Percentiles rank a stretch among this genome's conserved stretches.
Evolutionary conservation across 2,113 vertebrate genomes (phyloP).

Genomic region (Nesogale talazaci): DNA sequence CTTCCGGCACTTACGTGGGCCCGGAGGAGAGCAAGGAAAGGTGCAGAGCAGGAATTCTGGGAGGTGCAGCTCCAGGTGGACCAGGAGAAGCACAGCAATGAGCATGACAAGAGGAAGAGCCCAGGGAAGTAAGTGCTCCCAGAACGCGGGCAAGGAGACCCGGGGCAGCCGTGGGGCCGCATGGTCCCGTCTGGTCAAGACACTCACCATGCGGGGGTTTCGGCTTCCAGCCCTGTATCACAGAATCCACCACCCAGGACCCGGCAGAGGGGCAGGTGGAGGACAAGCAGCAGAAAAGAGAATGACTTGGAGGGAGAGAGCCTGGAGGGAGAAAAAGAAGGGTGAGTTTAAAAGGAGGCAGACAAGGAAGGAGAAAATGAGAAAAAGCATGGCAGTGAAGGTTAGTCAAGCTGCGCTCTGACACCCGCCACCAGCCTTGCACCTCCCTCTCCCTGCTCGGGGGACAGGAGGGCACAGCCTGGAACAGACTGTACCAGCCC

Average conservation of each 20-base stretch:
- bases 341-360: constrained; percentile 24
- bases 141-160: neutral
- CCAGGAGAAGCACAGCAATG: constrained; percentile 28
- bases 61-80: constrained; percentile 43
- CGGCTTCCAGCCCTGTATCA: neutral
- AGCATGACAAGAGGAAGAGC: constrained; percentile 33
- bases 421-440: constrained; percentile 5
- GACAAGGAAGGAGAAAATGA: constrained; percentile 48
- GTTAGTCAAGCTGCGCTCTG: constrained; percentile 49
- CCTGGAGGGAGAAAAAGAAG: constrained; percentile 44
- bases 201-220: neutral
- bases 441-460: neutral
- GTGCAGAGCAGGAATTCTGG: constrained; percentile 54
- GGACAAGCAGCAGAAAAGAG: neutral
- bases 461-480: neutral
- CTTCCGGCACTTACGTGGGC: constrained; percentile 57
- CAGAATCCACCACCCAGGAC: neutral
- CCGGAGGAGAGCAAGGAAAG: constrained; percentile 59
- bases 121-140: neutral
- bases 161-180: neutral
- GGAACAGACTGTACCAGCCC: neutral
- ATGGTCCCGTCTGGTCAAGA: constrained; percentile 4
- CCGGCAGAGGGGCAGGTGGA: neutral
- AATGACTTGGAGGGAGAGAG: neutral
- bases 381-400: constrained; percentile 50